These are phyloP conservation scores for Plebejus melissa DNA, from an alignment of 2,888 invertebrate genomes.

Conservation along the genomic window DNA sequence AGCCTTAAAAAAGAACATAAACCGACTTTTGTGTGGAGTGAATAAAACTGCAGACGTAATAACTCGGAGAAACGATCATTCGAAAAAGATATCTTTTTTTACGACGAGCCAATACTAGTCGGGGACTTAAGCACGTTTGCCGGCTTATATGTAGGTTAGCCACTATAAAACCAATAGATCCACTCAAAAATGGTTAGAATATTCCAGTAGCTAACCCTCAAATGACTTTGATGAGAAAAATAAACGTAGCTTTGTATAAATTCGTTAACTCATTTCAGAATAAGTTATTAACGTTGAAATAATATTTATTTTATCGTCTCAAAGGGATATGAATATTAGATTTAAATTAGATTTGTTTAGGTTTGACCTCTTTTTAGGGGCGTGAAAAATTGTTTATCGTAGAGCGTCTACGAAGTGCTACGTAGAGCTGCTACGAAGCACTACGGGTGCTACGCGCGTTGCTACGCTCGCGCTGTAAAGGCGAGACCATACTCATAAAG, in stretches of 20 bases:
- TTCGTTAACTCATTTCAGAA: constrained; percentile 10
- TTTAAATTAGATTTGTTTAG: not conserved
- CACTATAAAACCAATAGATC: not conserved
- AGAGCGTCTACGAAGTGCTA: not conserved
- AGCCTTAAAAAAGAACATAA: not conserved
- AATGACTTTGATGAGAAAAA: constrained; percentile 2
- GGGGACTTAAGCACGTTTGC: constrained; percentile 19
- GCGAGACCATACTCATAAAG: too few relatives aligned
- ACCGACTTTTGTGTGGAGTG: constrained; percentile 7
- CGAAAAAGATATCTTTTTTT: constrained; percentile 9
- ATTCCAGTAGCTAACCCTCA: constrained; percentile 4
- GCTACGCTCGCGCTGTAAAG: too few relatives aligned
- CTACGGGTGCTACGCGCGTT: not conserved
- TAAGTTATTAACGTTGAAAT: constrained; percentile 1
- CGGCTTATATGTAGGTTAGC: constrained; percentile 3
- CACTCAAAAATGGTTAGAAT: not conserved
- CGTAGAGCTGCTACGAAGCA: not conserved
- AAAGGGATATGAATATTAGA: constrained; percentile 16
- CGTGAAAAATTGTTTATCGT: not conserved
- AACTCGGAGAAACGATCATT: not conserved
- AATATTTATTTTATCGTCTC: constrained; percentile 10
- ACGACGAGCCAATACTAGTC: constrained; percentile 16
- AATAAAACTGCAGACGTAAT: constrained; percentile 14
- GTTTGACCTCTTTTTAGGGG: not conserved
- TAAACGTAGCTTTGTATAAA: not conserved